Evolutionary conservation across 2,888 invertebrate species (phyloP).

Genomic region (Apodemia duryi): DNA sequence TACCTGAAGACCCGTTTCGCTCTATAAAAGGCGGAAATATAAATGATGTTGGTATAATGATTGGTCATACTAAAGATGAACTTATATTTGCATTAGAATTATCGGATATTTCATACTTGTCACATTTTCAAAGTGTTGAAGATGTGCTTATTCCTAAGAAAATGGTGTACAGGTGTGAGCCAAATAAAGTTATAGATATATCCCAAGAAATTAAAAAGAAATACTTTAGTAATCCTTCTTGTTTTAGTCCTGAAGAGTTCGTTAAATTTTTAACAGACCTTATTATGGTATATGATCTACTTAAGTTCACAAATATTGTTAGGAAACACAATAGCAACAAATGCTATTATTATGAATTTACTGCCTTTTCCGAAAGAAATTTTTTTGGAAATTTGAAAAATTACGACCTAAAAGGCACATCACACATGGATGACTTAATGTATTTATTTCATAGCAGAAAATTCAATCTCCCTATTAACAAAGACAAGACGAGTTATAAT

Average conservation of each 20-base stretch:
- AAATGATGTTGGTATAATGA: slow-evolving; percentile 80
- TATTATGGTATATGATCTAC: slow-evolving; percentile 36
- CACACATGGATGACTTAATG: slow-evolving; percentile 53
- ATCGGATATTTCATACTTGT: not conserved
- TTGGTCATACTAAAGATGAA: slow-evolving; percentile 85
- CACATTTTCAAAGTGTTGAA: not conserved
- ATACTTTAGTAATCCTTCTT: slow-evolving; percentile 42
- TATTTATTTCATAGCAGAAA: slow-evolving; percentile 48
- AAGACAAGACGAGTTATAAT: slow-evolving; percentile 40
- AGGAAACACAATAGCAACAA: slow-evolving; percentile 31
- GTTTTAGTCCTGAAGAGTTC: slow-evolving; percentile 38
- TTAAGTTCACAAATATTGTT: slow-evolving; percentile 35
- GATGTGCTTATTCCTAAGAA: slow-evolving; percentile 37
- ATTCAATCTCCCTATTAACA: slow-evolving; percentile 39
- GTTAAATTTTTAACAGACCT: slow-evolving; percentile 36
- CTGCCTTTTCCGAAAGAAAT: slow-evolving; percentile 46
- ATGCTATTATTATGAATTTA: slow-evolving; percentile 44
- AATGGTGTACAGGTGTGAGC: slow-evolving; percentile 36
- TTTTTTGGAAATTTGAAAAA: slow-evolving; percentile 40
- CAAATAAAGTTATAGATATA: slow-evolving; percentile 37
- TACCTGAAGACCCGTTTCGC: slow-evolving; percentile 40
- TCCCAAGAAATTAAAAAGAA: slow-evolving; percentile 41
- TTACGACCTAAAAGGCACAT: slow-evolving; percentile 43
- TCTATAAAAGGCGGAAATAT: slow-evolving; percentile 61
- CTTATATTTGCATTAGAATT: slow-evolving; percentile 33